Evolutionary conservation across 2,113 vertebrate species (phyloP).

Genomic region (Chitala chitala): DNA sequence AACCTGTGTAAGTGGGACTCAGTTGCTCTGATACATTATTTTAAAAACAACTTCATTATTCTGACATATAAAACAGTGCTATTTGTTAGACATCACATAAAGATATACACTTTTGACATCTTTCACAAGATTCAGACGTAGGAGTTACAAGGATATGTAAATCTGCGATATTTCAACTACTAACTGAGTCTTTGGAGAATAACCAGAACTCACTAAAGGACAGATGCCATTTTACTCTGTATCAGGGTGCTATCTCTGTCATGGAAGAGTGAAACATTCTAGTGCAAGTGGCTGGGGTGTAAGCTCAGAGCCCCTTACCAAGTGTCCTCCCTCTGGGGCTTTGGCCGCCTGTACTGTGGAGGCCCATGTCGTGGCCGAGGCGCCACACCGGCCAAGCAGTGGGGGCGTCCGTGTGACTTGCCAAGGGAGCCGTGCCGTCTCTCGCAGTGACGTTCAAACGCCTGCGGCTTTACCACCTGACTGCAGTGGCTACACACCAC

Average conservation of each 20-base stretch:
- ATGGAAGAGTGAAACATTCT: too few relatives aligned
- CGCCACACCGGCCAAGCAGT: slow-evolving; percentile 58
- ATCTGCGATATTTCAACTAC: background rate
- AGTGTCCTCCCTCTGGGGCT: slow-evolving; percentile 74
- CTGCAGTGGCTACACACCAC: slow-evolving; percentile 91
- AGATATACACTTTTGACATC: too few relatives aligned
- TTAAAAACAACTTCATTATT: too few relatives aligned
- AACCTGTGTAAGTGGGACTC: too few relatives aligned
- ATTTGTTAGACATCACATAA: too few relatives aligned
- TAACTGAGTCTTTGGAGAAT: background rate
- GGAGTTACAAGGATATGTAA: background rate
- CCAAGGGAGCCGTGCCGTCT: slow-evolving; percentile 78
- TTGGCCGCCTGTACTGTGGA: slow-evolving; percentile 43
- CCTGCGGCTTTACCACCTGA: slow-evolving; percentile 92
- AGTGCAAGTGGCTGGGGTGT: too few relatives aligned
- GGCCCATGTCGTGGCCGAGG: slow-evolving; percentile 71
- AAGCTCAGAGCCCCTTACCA: too few relatives aligned
- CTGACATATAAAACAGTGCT: too few relatives aligned
- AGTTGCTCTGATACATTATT: too few relatives aligned
- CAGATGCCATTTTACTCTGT: background rate
- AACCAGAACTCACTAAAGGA: background rate
- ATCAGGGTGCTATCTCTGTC: too few relatives aligned
- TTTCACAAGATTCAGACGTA: too few relatives aligned
- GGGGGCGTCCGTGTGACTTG: slow-evolving; percentile 73
- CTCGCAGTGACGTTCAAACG: slow-evolving; percentile 92